phyloP scores from a whole-genome alignment of 2,113 vertebrate species.

The Otus sunia region DNA sequence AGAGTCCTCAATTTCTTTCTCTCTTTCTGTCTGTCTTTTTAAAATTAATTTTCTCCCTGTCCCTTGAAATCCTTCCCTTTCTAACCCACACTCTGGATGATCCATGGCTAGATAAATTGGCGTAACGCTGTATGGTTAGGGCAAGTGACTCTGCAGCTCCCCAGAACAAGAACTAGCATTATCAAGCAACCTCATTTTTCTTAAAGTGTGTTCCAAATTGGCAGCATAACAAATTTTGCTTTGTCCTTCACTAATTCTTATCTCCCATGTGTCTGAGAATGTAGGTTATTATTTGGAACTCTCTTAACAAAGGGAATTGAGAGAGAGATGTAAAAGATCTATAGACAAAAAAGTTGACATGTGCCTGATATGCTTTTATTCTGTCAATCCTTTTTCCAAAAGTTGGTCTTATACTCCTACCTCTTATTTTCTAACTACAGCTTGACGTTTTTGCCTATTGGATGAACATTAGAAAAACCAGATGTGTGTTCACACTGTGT shows the following conservation, averaged over 20 bases:
- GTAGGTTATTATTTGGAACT: background rate
- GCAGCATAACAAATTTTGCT: background rate
- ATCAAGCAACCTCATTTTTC: background rate
- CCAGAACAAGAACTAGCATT: background rate
- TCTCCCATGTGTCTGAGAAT: background rate
- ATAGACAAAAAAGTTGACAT: background rate
- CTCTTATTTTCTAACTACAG: background rate
- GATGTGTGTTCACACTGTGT: background rate
- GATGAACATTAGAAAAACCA: background rate
- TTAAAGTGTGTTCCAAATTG: background rate
- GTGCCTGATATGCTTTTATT: background rate
- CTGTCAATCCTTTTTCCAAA: background rate
- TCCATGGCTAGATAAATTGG: background rate
- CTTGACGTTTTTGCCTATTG: background rate
- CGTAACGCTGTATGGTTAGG: background rate
- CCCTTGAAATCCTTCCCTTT: background rate
- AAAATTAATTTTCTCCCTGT: background rate
- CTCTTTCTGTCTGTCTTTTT: too few species aligned
- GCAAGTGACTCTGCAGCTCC: background rate
- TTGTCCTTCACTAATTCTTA: background rate
- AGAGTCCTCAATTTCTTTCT: too few species aligned
- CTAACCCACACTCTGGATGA: background rate
- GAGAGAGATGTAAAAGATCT: background rate
- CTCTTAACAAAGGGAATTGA: background rate
- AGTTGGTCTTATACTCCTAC: background rate